A percentile compares a stretch with the other conserved stretches of the same genome.
These are phyloP conservation scores for Phytoseiulus persimilis DNA, from an alignment of 2,888 invertebrate species.

Conservation along the genomic window DNA sequence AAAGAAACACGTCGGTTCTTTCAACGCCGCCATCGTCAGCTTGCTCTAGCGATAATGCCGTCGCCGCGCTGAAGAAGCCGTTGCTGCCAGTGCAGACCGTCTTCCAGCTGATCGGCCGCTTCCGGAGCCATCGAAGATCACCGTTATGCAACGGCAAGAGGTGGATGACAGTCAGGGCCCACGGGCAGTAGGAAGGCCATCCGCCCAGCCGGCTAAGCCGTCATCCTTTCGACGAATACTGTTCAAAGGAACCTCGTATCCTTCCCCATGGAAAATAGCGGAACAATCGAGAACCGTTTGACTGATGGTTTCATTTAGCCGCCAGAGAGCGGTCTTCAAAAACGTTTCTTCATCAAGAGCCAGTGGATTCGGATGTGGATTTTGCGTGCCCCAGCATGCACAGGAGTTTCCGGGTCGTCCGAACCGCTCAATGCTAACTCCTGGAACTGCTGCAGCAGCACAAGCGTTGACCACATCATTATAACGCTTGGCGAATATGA, in stretches of 20 bases:
- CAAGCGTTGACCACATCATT: neutral
- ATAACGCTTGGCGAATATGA: neutral
- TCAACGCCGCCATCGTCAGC: neutral
- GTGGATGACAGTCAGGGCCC: neutral
- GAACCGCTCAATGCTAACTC: neutral
- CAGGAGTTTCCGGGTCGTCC: neutral
- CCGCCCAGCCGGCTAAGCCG: neutral
- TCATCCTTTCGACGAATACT: neutral
- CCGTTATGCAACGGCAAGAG: neutral
- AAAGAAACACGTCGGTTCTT: neutral
- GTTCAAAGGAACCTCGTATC: neutral
- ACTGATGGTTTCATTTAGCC: neutral
- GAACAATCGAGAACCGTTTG: neutral
- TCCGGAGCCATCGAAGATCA: neutral
- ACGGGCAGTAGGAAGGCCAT: neutral
- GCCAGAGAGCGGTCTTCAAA: neutral
- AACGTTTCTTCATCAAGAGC: neutral
- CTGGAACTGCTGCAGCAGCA: neutral
- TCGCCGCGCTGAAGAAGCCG: neutral
- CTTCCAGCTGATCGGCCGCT: neutral
- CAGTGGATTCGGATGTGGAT: neutral
- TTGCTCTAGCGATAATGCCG: neutral
- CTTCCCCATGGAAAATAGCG: neutral
- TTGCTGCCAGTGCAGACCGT: neutral
- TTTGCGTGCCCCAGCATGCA: neutral